Base-by-base conservation (phyloP, 2,888 invertebrate genomes). In the Drosophila heteroneura region DNA sequence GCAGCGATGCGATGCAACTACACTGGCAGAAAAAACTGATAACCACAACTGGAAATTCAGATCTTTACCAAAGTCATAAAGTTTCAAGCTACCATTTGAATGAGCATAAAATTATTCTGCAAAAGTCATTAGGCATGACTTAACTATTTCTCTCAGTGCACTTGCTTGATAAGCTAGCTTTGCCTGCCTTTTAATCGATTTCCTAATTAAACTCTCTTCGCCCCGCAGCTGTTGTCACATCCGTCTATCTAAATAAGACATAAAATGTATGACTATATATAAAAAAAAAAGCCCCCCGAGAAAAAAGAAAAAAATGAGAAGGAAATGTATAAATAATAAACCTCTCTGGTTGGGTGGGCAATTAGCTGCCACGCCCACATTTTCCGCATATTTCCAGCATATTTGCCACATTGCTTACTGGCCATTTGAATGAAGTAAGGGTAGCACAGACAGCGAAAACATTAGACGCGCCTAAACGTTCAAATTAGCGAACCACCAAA, bases 391-490 rank as follows among this genome's bases (percentile, higher is more conserved):
- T 68, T 75, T 59, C 60, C 68, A 72, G 60, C 85, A 89, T 88
- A 86, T 85, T 85, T 85, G 86, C 82, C 84, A 60, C 71, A 82
- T 84, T 85, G 81, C 59, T 57, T 16, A 57, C 16, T 30, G 39
- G 39, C n/a, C 39, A 39, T 57, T 57, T 57, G 39, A 86, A 84
- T 87, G 76, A 81, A 81, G 82, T 76, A 80, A 70, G 66, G 81
- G 78, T 39, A 39, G 28, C 26, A 54, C 26, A 26, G 33, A 79
- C 81, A 70, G 79, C 73, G 81, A 71, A 71, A 86, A 80, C 78
- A 81, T 87, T 89, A 79, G 86, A 86, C 83, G 79, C 76, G 89
- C 85, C 87, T 88, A 88, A 88, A 86, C 74, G 87, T 72, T 67
- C 75, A 89, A 89, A 89, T 89, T 89, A 88, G 83, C 89, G 71